These are phyloP conservation scores for Campaea margaritaria DNA, from an alignment of 2,888 invertebrate species.

Conservation along the genomic window DNA sequence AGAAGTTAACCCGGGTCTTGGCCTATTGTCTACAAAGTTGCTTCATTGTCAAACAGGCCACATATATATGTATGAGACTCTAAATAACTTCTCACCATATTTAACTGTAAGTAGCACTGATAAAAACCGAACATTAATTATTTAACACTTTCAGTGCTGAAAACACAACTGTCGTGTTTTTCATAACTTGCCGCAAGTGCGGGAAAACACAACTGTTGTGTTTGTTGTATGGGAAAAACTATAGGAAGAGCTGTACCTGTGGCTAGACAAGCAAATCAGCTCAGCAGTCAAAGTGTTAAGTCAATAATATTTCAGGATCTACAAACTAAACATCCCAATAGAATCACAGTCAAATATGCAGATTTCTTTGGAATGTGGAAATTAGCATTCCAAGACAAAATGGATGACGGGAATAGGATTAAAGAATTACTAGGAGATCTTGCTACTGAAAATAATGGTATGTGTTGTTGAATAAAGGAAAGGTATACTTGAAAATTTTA, in stretches of 20 bases:
- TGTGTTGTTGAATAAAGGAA: slow-evolving; percentile 10
- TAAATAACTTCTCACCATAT: slow-evolving; percentile 74
- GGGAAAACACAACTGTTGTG: too few species aligned
- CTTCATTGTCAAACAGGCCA: slow-evolving; percentile 77
- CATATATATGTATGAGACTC: slow-evolving; percentile 86
- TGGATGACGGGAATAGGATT: slow-evolving; percentile 83
- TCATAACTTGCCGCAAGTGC: too few species aligned
- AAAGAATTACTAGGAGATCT: slow-evolving; percentile 81
- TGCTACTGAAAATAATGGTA: slow-evolving; percentile 79
- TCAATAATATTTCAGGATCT: slow-evolving; percentile 62
- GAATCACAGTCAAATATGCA: slow-evolving; percentile 74
- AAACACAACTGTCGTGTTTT: too few species aligned
- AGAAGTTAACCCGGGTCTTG: slow-evolving; percentile 90
- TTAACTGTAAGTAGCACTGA: slow-evolving; percentile 67
- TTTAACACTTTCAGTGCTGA: too few species aligned
- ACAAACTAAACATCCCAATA: slow-evolving; percentile 65
- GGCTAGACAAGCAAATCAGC: too few species aligned
- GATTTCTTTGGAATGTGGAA: slow-evolving; percentile 86
- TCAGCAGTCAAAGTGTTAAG: neutral
- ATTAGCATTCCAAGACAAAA: slow-evolving; percentile 84
- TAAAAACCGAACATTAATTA: too few species aligned
- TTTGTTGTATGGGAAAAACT: too few species aligned
- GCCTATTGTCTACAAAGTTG: slow-evolving; percentile 86
- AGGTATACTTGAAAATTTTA: too few species aligned
- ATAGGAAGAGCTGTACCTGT: too few species aligned